Evolutionary conservation across 2,888 invertebrate genomes (phyloP).

Genomic region (Watsonalla cultraria): DNA sequence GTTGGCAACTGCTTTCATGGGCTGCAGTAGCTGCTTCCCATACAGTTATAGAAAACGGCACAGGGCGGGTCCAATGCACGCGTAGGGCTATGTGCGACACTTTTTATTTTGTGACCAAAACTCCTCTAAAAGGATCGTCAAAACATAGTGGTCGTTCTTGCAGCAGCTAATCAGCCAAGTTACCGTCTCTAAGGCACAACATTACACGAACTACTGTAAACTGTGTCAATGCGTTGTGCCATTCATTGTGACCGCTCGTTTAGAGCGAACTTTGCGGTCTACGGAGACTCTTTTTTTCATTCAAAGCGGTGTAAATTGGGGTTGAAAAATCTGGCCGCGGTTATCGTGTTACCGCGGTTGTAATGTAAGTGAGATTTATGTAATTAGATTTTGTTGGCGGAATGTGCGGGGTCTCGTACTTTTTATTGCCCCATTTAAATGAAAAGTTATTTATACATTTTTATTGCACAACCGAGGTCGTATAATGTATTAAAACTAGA

Average conservation of each 20-base stretch:
- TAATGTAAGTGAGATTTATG: background rate
- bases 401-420: background rate
- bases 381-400: background rate
- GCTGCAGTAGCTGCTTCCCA: too few relatives aligned
- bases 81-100: too few relatives aligned
- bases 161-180: constrained; percentile 17
- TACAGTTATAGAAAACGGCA: too few relatives aligned
- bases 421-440: background rate
- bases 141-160: too few relatives aligned
- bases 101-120: too few relatives aligned
- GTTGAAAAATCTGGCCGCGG: background rate
- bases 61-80: too few relatives aligned
- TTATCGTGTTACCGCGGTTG: background rate
- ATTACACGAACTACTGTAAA: constrained; percentile 68
- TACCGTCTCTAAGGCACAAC: constrained; percentile 48
- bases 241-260: constrained; percentile 44
- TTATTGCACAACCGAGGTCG: background rate
- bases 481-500: too few relatives aligned
- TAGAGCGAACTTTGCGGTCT: constrained; percentile 23
- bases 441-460: background rate
- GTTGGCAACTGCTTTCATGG: too few relatives aligned
- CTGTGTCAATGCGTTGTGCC: constrained; percentile 50
- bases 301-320: constrained; percentile 2
- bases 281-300: constrained; percentile 4
- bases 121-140: too few relatives aligned